Evolutionary conservation across 2,888 invertebrate species (phyloP).

Genomic region (Notodromas monacha): DNA sequence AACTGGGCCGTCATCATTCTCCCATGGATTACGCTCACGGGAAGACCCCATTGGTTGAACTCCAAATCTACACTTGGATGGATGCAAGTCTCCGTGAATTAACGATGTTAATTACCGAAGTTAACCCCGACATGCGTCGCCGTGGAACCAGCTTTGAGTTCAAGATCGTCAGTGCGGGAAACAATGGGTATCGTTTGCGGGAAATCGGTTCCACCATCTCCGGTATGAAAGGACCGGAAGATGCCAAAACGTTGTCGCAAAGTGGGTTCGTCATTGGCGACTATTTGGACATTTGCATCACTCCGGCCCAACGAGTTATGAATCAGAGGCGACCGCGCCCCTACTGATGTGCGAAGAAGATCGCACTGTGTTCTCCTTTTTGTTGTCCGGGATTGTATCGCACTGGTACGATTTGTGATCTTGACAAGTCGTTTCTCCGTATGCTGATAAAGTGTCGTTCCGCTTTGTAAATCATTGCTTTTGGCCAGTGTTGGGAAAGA

Average conservation of each 20-base stretch:
- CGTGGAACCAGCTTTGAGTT: constrained; percentile 94
- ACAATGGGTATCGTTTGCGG: constrained; percentile 37
- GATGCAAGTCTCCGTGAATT: constrained; percentile 83
- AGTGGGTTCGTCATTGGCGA: constrained; percentile 70
- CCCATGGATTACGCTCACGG: constrained; percentile 62
- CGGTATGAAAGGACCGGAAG: constrained; percentile 69
- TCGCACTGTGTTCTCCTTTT: too few relatives aligned
- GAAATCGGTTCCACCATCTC: constrained; percentile 82
- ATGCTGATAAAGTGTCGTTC: too few relatives aligned
- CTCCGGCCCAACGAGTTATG: constrained; percentile 14
- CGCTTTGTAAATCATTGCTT: too few relatives aligned
- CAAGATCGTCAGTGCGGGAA: constrained; percentile 28
- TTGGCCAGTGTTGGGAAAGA: too few relatives aligned
- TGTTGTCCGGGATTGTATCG: too few relatives aligned
- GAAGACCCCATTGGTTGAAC: constrained; percentile 73
- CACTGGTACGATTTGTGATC: too few relatives aligned
- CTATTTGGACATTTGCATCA: constrained; percentile 79
- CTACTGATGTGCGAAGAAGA: too few relatives aligned
- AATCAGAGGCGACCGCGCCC: background rate
- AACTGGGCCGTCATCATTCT: constrained; percentile 63
- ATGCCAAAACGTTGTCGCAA: constrained; percentile 47
- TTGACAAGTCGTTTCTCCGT: too few relatives aligned
- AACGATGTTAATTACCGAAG: constrained; percentile 85
- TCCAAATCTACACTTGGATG: constrained; percentile 29
- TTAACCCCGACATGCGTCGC: constrained; percentile 75